phyloP scores from a whole-genome alignment of 2,888 invertebrate genomes.

The Dermolepida albohirtum region DNA sequence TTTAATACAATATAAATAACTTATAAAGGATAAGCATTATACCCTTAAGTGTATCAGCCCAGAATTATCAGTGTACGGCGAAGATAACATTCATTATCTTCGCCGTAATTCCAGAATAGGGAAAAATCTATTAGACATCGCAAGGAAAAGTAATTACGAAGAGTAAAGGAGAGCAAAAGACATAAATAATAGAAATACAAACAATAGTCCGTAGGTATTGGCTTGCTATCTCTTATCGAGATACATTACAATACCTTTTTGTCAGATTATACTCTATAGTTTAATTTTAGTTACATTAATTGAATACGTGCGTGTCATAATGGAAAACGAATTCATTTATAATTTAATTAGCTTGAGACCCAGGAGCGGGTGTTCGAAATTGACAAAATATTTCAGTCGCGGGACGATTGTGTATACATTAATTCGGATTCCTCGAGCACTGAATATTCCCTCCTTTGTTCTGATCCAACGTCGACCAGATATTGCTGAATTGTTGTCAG shows the following conservation, averaged over 20 bases:
- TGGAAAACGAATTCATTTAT: constrained; percentile 49
- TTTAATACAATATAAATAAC: no score
- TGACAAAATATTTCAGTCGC: constrained; percentile 42
- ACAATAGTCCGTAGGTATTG: no score
- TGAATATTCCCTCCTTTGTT: background rate
- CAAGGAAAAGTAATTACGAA: constrained; percentile 2
- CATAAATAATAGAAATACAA: no score
- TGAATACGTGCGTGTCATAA: constrained; percentile 46
- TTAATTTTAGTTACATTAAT: constrained; percentile 48
- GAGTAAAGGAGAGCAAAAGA: no score
- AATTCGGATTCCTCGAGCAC: constrained; percentile 25
- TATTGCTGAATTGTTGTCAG: constrained; percentile 20
- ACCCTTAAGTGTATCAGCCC: no score
- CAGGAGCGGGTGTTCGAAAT: constrained; percentile 34
- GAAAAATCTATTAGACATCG: no score
- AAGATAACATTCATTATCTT: no score
- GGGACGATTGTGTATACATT: constrained; percentile 39
- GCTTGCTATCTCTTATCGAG: no score
- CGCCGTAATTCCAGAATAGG: no score
- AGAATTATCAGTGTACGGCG: no score
- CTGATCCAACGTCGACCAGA: constrained; percentile 1
- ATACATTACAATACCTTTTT: no score
- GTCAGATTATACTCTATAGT: constrained; percentile 34
- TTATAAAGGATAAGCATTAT: no score
- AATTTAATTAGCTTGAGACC: constrained; percentile 51